A percentile compares a stretch with the other conserved stretches of the same genome.
These are phyloP conservation scores for Mesembrinibis cayennensis DNA, from an alignment of 2,113 vertebrate genomes.

Conservation along the genomic window DNA sequence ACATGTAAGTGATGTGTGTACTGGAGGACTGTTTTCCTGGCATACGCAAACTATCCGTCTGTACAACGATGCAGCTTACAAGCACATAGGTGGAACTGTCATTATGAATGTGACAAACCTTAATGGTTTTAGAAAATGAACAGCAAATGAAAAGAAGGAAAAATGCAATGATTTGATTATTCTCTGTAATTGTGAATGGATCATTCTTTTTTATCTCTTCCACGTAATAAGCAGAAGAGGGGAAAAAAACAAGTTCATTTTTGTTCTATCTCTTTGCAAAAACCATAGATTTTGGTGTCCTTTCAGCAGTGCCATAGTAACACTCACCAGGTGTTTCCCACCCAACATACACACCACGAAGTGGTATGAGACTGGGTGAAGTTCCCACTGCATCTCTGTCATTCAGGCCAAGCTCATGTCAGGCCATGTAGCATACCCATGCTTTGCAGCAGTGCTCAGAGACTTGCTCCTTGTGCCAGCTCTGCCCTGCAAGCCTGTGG, in stretches of 20 bases:
- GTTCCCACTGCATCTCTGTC: neutral
- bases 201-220: neutral
- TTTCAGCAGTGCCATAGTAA: neutral
- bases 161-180: neutral
- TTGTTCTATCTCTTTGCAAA: neutral
- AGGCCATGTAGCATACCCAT: neutral
- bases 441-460: neutral
- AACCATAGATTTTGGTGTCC: neutral
- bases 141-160: neutral
- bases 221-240: neutral
- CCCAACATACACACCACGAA: neutral
- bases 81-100: neutral
- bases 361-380: neutral
- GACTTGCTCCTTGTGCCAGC: accelerated
- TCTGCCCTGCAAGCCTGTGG: neutral
- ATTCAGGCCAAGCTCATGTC: neutral
- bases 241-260: neutral
- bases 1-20: neutral
- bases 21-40: neutral
- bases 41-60: neutral
- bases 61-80: neutral
- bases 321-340: neutral
- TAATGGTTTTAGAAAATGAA: neutral
- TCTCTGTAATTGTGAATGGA: neutral
- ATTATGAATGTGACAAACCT: neutral